Evolutionary conservation across 2,113 vertebrate species (phyloP).

Genomic region (Paramormyrops kingsleyae): DNA sequence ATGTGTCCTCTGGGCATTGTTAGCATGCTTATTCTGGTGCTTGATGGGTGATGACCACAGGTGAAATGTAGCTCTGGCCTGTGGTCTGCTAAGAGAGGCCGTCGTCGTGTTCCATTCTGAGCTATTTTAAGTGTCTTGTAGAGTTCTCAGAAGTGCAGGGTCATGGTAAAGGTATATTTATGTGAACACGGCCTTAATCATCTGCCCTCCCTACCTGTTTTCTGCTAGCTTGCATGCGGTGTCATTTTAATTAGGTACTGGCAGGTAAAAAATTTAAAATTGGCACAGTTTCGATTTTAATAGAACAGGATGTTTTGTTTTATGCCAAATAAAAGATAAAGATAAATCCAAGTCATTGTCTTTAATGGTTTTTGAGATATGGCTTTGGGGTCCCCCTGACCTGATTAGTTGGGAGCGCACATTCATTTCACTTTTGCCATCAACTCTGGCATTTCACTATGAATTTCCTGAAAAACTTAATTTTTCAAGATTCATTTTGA

Average conservation of each 20-base stretch:
- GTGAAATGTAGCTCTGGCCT: constrained; percentile 20
- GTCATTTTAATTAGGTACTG: neutral
- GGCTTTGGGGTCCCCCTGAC: neutral
- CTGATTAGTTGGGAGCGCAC: neutral
- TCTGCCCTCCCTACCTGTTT: neutral
- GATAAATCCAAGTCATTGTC: neutral
- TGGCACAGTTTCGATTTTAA: neutral
- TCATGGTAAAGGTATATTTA: constrained; percentile 45
- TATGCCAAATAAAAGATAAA: neutral
- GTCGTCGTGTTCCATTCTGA: constrained; percentile 46
- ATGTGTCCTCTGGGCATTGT: neutral
- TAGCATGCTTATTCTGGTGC: neutral
- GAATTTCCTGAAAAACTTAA: neutral
- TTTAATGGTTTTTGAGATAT: neutral
- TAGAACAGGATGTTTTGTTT: neutral
- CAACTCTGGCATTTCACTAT: neutral
- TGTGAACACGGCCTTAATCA: neutral
- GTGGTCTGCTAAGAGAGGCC: constrained; percentile 37
- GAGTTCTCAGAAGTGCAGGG: constrained; percentile 49
- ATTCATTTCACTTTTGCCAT: neutral
- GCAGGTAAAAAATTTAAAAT: neutral
- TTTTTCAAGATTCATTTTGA: neutral
- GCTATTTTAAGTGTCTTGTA: constrained; percentile 50
- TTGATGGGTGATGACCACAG: neutral
- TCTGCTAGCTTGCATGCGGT: neutral